Base-by-base conservation (phyloP, 53 echinoderm and acorn worm species). In the Pentamera pediparva region DNA sequence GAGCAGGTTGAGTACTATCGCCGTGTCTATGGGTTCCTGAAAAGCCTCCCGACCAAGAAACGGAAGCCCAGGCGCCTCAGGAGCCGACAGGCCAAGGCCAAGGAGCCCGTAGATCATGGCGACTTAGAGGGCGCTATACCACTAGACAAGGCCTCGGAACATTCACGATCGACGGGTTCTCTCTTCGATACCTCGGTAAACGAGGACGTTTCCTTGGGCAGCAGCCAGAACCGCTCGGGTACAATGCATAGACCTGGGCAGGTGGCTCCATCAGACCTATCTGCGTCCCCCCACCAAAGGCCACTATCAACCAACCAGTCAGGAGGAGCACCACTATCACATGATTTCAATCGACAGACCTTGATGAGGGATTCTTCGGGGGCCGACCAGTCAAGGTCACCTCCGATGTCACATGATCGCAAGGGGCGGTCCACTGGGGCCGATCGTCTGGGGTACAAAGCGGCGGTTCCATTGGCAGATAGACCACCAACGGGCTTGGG, bases 1-100 rank as follows among this genome's bases (percentile, higher is more conserved):
- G 73, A 72, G 54, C 73, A 72, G 32, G 52, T 72, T 33, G 73
- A 72, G 21, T 72, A 72, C 35, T 72, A 72, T 35, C 51, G 54
- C 4, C 32, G 73, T 30, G 73, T 72, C 35, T 72, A 54, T 30
- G 73, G 73, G 17, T 72, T 72, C 22, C 36, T 72, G 37, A 72
- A 72, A 26, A 72, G 32, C 55, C 27, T 72, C 32, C 73, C 73
- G 2, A 72, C 73, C 7, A 72, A 53, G 54, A 72, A 72, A 49
- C 33, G 73, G 27, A 72, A 72, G 55, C 73, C 73, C 19, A 15
- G 73, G n/a, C 19, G 73, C 21, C 32, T 72, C 4, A 35, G 54
- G 8, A 52, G 54, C 55, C 51, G 73, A 11, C 73, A 72, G 33
- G 52, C 41, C 12, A 67, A 67, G 27, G 40, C 67, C 17, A 39